Base-by-base conservation (phyloP, 2,888 invertebrate genomes). In the Daptonema setosum region DNA sequence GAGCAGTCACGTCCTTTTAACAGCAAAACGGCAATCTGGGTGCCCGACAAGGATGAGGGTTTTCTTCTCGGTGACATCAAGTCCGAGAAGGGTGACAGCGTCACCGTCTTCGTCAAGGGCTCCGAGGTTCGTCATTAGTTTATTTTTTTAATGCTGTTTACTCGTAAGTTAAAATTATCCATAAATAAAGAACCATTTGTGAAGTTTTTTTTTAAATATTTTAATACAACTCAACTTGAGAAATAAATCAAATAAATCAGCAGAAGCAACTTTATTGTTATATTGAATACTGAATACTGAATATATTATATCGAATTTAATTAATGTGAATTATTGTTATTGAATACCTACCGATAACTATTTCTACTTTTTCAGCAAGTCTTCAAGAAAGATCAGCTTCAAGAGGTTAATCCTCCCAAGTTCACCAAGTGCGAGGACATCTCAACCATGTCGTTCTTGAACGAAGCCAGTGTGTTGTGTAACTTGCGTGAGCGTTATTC, bases 401-500 rank as follows among this genome's bases (percentile, higher is more conserved):
- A 52, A 30, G 52, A 52, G 25, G 26, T 52, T 28, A 52, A 52
- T 30, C 52, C 52, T 17, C 52, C 52, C 88, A 90, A 80, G 88
- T 90, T 85, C 80, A 88, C 90, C 79, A 90, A 88, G 82, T 80
- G 80, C 78, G 48, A 47, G 48, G 48, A 47, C 78, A 90, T 90
- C 87, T 87, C 88, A 70, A 87, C 87, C 78, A 83, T 90, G 83
- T 90, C 90, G 77, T 90, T 88, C 78, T 83, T 90, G 78, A 90
- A 90, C 80, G 88, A 90, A 78, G 88, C 88, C 79, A 87, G 87
- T 74, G 88, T 90, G 74, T 83, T 90, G 77, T 84, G 90, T 81
- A 90, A 90, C 79, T 82, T 90, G 81, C 88, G 87, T 80, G 84
- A 87, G 79, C 83, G 90, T 81, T 90, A 90, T 80, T 85, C 85